phyloP scores from a whole-genome alignment of 2,113 vertebrate genomes.

The Zosterops lateralis region DNA sequence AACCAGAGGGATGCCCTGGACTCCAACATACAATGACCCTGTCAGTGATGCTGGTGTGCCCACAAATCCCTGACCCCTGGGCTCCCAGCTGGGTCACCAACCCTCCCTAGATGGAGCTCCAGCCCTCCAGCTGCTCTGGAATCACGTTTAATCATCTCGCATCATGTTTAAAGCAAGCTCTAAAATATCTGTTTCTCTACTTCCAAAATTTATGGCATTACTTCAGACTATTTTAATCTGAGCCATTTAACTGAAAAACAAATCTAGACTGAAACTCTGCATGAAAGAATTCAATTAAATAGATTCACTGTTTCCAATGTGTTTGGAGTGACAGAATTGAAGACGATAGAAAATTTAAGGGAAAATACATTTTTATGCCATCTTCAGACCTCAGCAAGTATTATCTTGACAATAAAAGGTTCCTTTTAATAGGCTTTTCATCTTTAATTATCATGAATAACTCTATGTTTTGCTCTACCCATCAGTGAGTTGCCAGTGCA shows the following conservation, averaged over 20 bases:
- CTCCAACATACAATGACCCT: neutral
- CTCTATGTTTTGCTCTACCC: neutral
- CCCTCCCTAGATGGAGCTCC: neutral
- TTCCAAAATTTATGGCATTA: neutral
- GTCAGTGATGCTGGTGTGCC: fast-evolving
- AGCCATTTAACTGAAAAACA: constrained; percentile 20
- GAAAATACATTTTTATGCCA: neutral
- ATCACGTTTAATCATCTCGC: neutral
- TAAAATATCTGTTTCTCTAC: neutral
- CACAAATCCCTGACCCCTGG: neutral
- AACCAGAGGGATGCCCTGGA: too few species aligned
- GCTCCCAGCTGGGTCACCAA: neutral
- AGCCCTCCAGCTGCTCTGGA: neutral
- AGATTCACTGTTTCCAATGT: neutral
- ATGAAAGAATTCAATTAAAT: constrained; percentile 34
- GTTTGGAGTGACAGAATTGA: neutral
- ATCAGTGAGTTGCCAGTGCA: neutral
- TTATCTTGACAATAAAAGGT: neutral
- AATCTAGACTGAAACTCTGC: neutral
- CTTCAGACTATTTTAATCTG: neutral
- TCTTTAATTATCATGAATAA: neutral
- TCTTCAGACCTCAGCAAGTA: neutral
- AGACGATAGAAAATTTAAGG: neutral
- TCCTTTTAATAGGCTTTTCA: neutral
- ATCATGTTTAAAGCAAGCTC: neutral